phyloP scores from a whole-genome alignment of 2,797 vertebrate species.

The Tauraco hartlaubi region DNA sequence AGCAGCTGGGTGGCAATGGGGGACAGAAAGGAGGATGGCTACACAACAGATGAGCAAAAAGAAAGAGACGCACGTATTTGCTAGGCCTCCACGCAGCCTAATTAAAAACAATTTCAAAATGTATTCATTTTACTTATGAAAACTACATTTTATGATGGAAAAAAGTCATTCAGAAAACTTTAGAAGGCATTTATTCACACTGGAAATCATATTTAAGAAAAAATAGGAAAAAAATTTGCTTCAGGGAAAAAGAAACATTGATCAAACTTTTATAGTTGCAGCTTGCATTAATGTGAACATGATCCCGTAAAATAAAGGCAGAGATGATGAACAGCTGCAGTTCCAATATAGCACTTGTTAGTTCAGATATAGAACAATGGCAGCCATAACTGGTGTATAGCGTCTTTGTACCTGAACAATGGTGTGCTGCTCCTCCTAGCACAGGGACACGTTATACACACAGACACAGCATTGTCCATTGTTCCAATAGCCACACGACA shows the following conservation, averaged over 20 bases:
- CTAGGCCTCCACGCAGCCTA: neutral
- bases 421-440: constrained; percentile 49
- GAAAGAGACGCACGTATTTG: neutral
- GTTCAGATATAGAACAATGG: constrained; percentile 45
- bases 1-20: neutral
- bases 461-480: neutral
- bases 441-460: neutral
- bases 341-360: constrained; percentile 42
- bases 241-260: constrained; percentile 16
- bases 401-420: constrained; percentile 70
- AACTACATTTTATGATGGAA: constrained; percentile 15
- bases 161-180: constrained; percentile 14
- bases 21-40: neutral
- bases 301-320: constrained; percentile 1
- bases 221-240: constrained; percentile 3
- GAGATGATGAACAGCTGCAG: constrained; percentile 55
- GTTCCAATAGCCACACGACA: constrained; percentile 2
- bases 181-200: neutral
- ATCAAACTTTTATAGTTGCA: constrained; percentile 36
- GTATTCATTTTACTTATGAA: neutral
- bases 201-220: neutral
- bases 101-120: neutral
- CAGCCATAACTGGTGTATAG: neutral
- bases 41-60: neutral
- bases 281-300: constrained; percentile 31